A percentile compares a stretch with the other conserved stretches of the same genome.
Evolutionary conservation across 1,140 invertebrate species (phyloP).

Genomic region (Colletes latitarsis): DNA sequence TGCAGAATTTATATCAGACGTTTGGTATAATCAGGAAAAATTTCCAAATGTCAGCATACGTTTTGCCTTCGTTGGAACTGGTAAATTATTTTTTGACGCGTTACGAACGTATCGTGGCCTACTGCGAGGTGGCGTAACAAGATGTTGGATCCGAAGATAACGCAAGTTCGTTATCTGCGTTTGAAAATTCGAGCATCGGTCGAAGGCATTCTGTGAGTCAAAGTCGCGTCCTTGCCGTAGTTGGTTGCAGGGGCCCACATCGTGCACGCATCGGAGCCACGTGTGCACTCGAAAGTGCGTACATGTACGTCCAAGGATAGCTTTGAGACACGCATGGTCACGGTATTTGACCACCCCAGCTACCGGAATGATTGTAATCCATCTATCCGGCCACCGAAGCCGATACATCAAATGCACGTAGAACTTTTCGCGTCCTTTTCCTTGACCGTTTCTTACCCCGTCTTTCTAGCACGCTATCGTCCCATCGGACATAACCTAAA

Average conservation of each 20-base stretch:
- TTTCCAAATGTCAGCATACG: too few relatives aligned
- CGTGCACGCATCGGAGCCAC: constrained; percentile 49
- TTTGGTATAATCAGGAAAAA: too few relatives aligned
- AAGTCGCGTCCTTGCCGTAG: constrained; percentile 52
- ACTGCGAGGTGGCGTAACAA: neutral
- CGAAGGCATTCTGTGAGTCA: constrained; percentile 5
- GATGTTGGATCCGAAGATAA: neutral
- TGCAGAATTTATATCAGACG: too few relatives aligned
- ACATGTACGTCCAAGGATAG: constrained; percentile 57
- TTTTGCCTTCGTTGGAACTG: too few relatives aligned
- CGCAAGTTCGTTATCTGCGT: neutral
- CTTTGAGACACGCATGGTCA: constrained; percentile 76
- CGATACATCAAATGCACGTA: constrained; percentile 76
- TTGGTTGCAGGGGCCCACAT: constrained; percentile 21
- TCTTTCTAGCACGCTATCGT: neutral
- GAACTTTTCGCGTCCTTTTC: constrained; percentile 62
- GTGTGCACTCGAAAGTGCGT: constrained; percentile 65
- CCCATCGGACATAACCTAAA: neutral
- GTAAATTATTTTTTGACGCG: too few relatives aligned
- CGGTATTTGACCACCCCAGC: constrained; percentile 79
- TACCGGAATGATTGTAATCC: constrained; percentile 80
- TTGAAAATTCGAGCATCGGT: neutral
- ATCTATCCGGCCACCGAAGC: constrained; percentile 79
- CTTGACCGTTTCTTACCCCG: neutral
- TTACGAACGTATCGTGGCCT: neutral